These are phyloP conservation scores for Drosophila atroscutellata DNA, from an alignment of 2,888 invertebrate species.

Conservation along the genomic window DNA sequence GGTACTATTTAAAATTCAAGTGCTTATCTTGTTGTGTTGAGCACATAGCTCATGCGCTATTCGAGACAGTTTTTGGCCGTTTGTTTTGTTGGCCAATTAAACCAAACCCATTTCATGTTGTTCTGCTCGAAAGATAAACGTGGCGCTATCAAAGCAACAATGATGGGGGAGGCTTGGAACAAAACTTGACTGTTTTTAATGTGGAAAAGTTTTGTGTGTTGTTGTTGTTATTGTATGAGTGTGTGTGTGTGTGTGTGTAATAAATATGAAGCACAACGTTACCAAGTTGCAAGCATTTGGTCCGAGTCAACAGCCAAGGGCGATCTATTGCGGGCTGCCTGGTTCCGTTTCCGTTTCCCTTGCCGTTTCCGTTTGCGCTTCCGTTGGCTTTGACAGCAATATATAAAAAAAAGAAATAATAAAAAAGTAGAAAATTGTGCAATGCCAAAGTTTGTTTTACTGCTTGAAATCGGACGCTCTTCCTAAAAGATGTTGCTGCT, in stretches of 20 bases:
- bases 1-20: slow-evolving; percentile 46
- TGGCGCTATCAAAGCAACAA: slow-evolving; percentile 46
- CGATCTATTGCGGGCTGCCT: slow-evolving; percentile 51
- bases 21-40: slow-evolving; percentile 46
- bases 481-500: slow-evolving; percentile 33
- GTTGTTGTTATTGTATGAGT: slow-evolving; percentile 16
- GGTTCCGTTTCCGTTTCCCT: slow-evolving; percentile 54
- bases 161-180: not conserved
- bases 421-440: slow-evolving; percentile 21
- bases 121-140: slow-evolving; percentile 51
- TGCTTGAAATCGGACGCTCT: slow-evolving; percentile 51
- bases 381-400: slow-evolving; percentile 63
- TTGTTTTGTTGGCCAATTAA: slow-evolving; percentile 77
- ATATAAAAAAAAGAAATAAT: slow-evolving; percentile 33
- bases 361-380: slow-evolving; percentile 48
- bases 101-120: slow-evolving; percentile 77
- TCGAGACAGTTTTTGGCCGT: slow-evolving; percentile 52
- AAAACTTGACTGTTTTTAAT: slow-evolving; percentile 72
- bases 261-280: slow-evolving; percentile 71
- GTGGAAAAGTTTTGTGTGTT: slow-evolving; percentile 50
- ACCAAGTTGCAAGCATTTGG: slow-evolving; percentile 54
- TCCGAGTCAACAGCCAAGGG: slow-evolving; percentile 22
- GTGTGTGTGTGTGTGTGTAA: slow-evolving; percentile 43
- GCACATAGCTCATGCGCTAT: slow-evolving; percentile 13
- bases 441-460: slow-evolving; percentile 62